These are phyloP conservation scores for Dryomyza anilis DNA, from an alignment of 2,888 invertebrate genomes.

Conservation along the genomic window DNA sequence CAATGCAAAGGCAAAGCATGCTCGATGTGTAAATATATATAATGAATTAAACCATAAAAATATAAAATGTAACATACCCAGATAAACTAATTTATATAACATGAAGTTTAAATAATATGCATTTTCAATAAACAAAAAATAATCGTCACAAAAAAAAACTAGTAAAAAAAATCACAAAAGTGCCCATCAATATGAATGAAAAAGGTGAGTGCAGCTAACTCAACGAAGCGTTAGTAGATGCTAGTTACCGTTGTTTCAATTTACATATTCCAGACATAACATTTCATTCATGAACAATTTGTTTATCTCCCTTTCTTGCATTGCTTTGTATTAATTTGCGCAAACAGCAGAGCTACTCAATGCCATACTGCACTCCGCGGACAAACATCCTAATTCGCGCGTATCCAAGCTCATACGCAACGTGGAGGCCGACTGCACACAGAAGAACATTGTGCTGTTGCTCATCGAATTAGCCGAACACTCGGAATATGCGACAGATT, in stretches of 20 bases:
- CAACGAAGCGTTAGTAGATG: conserved; percentile 3
- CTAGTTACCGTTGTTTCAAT: background rate
- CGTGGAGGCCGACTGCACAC: conserved; percentile 42
- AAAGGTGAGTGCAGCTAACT: conserved; percentile 9
- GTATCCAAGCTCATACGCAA: conserved; percentile 47
- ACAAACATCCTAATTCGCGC: conserved; percentile 48
- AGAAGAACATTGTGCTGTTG: conserved; percentile 45
- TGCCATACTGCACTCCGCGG: conserved; percentile 41
- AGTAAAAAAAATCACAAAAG: too few relatives aligned
- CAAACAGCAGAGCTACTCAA: conserved; percentile 27
- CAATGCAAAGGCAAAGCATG: too few relatives aligned
- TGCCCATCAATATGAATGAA: conserved; percentile 19
- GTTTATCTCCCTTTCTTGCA: background rate
- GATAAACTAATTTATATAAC: background rate
- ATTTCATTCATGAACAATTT: too few relatives aligned
- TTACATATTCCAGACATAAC: background rate
- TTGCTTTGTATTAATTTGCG: background rate
- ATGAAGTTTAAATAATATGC: background rate
- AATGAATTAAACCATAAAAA: background rate
- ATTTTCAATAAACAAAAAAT: background rate
- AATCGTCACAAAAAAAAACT: too few relatives aligned
- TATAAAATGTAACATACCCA: background rate
- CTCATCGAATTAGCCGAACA: conserved; percentile 53
- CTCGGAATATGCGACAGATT: conserved; percentile 50
- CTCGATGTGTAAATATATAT: too few relatives aligned